Evolutionary conservation across 2,888 invertebrate species (phyloP).

Genomic region (Cylindroiulus punctatus): DNA sequence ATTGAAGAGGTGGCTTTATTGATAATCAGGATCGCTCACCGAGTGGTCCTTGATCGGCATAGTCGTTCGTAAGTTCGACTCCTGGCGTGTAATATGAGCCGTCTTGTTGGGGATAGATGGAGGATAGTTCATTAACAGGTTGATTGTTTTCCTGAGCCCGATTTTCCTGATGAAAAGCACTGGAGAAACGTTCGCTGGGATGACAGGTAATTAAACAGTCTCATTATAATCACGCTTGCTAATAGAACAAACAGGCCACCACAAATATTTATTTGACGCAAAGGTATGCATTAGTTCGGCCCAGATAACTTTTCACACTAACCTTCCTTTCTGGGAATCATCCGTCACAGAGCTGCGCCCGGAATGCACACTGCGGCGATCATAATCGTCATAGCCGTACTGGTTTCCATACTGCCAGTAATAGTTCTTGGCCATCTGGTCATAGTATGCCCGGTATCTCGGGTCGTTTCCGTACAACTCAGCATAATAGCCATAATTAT

Average conservation of each 20-base stretch:
- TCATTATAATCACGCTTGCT: neutral
- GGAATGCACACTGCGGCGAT: slow-evolving; percentile 80
- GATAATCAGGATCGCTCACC: neutral
- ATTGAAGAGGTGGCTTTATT: neutral
- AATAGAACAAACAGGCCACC: neutral
- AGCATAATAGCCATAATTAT: slow-evolving; percentile 78
- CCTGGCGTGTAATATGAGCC: neutral
- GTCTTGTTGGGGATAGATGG: slow-evolving; percentile 47
- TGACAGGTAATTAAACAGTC: neutral
- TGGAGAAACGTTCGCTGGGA: slow-evolving; percentile 21
- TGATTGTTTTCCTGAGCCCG: neutral
- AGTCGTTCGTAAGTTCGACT: neutral
- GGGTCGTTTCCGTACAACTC: slow-evolving; percentile 81
- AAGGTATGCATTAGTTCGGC: too few species aligned
- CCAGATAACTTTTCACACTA: neutral
- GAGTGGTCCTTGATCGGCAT: neutral
- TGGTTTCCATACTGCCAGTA: slow-evolving; percentile 60
- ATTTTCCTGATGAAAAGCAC: slow-evolving; percentile 44
- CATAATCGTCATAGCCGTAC: slow-evolving; percentile 71
- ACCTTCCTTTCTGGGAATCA: slow-evolving; percentile 62
- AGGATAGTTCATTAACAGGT: slow-evolving; percentile 1
- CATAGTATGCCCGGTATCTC: slow-evolving; percentile 79
- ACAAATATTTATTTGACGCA: too few species aligned
- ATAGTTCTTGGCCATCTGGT: slow-evolving; percentile 59
- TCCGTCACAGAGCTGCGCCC: slow-evolving; percentile 84